Percentiles rank a stretch among this genome's conserved stretches.
Conservation (phyloP, 2,797 vertebrate genomes). For the Ciconia nigra region DNA sequence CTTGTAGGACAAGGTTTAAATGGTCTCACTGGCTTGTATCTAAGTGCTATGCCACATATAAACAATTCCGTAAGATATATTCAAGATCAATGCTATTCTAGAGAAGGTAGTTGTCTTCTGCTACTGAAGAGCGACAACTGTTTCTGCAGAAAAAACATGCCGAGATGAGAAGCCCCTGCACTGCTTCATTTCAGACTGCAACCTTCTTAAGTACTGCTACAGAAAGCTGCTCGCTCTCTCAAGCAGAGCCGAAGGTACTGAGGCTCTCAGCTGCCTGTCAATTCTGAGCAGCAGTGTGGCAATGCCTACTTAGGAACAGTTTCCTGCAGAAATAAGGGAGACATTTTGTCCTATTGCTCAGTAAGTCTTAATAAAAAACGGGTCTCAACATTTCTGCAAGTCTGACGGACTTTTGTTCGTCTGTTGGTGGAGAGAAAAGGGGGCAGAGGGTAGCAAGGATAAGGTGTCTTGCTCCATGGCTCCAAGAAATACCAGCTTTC, state of each 20-base stretch:
- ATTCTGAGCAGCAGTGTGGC: neutral
- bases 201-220: neutral
- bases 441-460: neutral
- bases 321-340: neutral
- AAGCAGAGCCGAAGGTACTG: neutral
- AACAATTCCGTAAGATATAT: neutral
- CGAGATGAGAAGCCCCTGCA: neutral
- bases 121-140: neutral
- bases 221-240: neutral
- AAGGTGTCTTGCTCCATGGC: neutral
- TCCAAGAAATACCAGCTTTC: neutral
- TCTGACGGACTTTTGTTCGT: fast-evolving
- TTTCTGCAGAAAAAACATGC: neutral
- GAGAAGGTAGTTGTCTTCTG: neutral
- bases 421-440: neutral
- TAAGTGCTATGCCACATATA: neutral
- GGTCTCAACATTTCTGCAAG: neutral
- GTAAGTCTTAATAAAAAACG: neutral
- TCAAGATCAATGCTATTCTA: neutral
- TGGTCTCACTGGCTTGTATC: fast-evolving
- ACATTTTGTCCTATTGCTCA: neutral
- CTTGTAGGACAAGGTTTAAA: neutral
- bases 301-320: neutral
- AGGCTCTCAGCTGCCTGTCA: neutral
- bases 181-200: neutral